These are phyloP conservation scores for Bothrops jararaca DNA, from an alignment of 2,113 vertebrate species.

Conservation along the genomic window DNA sequence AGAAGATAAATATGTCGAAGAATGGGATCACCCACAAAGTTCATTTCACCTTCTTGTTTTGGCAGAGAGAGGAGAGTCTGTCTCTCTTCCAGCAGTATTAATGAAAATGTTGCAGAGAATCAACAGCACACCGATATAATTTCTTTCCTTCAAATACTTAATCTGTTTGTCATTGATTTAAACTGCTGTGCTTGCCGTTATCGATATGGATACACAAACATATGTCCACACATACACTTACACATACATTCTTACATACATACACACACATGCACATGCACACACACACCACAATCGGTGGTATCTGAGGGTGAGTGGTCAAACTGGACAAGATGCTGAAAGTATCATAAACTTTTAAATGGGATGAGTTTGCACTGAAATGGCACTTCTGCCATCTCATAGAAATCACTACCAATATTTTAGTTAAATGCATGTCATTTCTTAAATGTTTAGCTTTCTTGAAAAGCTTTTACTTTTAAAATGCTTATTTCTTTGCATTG, in stretches of 20 bases:
- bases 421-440: slow-evolving; percentile 37
- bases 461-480: slow-evolving; percentile 52
- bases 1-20: background rate
- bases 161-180: slow-evolving; percentile 48
- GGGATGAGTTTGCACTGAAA: background rate
- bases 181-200: slow-evolving; percentile 40
- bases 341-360: background rate
- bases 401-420: slow-evolving; percentile 15
- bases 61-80: background rate
- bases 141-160: slow-evolving; percentile 49
- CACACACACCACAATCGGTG: background rate
- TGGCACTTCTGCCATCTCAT: background rate
- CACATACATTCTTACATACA: background rate
- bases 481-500: slow-evolving; percentile 49
- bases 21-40: background rate
- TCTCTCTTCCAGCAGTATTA: background rate
- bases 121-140: slow-evolving; percentile 34
- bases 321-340: background rate
- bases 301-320: background rate
- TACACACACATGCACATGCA: background rate
- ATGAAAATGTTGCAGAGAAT: slow-evolving; percentile 12
- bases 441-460: slow-evolving; percentile 50
- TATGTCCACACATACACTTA: background rate
- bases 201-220: slow-evolving; percentile 39
- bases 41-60: background rate